phyloP scores from a whole-genome alignment of 2,888 invertebrate species.

The Trachelus tabidus region DNA sequence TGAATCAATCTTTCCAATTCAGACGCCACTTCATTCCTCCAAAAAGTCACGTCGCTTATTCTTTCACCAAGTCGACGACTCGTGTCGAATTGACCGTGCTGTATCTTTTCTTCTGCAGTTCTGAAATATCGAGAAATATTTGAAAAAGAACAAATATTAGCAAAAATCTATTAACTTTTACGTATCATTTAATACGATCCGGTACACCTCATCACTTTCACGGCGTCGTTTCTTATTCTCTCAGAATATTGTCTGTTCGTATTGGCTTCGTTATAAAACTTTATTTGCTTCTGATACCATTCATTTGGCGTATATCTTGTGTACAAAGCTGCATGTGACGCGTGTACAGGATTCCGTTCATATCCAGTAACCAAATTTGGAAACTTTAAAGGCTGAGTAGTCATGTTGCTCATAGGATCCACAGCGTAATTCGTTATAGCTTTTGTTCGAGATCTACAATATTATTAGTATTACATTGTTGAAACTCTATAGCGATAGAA shows the following conservation, averaged over 20 bases:
- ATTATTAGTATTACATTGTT: neutral
- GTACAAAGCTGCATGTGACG: conserved; percentile 85
- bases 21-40: conserved; percentile 86
- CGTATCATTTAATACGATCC: neutral
- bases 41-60: conserved; percentile 91
- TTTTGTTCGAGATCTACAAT: conserved; percentile 72
- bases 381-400: conserved; percentile 81
- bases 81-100: conserved; percentile 84
- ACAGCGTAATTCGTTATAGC: conserved; percentile 80
- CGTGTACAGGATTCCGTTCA: conserved; percentile 84
- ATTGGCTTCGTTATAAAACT: conserved; percentile 88
- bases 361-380: conserved; percentile 86
- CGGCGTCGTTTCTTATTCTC: conserved; percentile 81
- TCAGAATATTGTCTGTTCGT: conserved; percentile 87
- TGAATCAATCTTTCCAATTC: conserved; percentile 88
- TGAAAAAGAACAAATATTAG: neutral
- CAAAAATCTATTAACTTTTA: neutral
- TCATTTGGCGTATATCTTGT: conserved; percentile 92
- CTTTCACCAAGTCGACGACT: conserved; percentile 90
- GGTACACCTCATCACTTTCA: conserved; percentile 78
- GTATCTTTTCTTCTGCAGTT: conserved; percentile 83
- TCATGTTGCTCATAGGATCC: conserved; percentile 80
- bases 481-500: neutral
- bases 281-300: conserved; percentile 85
- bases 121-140: conserved; percentile 58